These are phyloP conservation scores for Lutjanus campechanus DNA, from an alignment of 2,797 vertebrate species.

Conservation along the genomic window DNA sequence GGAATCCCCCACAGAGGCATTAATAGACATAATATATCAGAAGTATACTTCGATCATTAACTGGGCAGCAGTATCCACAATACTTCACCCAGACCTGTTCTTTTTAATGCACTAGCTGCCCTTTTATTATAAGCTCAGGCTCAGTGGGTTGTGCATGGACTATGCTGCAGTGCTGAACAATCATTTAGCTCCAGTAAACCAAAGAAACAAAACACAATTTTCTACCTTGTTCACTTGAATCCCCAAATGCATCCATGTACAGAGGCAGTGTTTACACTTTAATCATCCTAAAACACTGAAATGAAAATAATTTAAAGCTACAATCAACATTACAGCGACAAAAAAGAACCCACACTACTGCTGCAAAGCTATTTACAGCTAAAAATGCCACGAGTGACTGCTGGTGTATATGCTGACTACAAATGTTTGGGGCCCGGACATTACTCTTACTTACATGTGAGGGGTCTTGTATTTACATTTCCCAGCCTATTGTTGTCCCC, in stretches of 20 bases:
- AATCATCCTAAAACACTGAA: conserved; percentile 2
- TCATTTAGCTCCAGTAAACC: neutral
- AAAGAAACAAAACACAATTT: neutral
- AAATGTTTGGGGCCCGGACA: conserved; percentile 10
- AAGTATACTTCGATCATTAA: conserved; percentile 20
- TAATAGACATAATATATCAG: conserved; percentile 34
- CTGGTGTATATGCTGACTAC: conserved; percentile 17
- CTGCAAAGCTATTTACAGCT: conserved; percentile 20
- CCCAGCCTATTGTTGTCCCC: neutral
- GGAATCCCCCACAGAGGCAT: conserved; percentile 23
- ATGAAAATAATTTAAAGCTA: neutral
- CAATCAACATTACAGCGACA: neutral
- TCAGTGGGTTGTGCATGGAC: neutral
- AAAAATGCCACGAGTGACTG: conserved; percentile 12
- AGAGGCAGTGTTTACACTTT: neutral
- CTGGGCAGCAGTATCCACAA: conserved; percentile 14
- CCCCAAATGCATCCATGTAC: neutral
- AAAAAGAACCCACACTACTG: neutral
- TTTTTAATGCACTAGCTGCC: conserved; percentile 13
- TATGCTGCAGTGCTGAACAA: neutral
- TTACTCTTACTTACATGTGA: neutral
- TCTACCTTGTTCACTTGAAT: neutral
- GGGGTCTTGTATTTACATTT: conserved; percentile 14
- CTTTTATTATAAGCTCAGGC: neutral
- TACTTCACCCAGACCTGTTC: neutral